These are phyloP conservation scores for Megalopta genalis DNA, from an alignment of 1,140 invertebrate genomes.

Conservation along the genomic window DNA sequence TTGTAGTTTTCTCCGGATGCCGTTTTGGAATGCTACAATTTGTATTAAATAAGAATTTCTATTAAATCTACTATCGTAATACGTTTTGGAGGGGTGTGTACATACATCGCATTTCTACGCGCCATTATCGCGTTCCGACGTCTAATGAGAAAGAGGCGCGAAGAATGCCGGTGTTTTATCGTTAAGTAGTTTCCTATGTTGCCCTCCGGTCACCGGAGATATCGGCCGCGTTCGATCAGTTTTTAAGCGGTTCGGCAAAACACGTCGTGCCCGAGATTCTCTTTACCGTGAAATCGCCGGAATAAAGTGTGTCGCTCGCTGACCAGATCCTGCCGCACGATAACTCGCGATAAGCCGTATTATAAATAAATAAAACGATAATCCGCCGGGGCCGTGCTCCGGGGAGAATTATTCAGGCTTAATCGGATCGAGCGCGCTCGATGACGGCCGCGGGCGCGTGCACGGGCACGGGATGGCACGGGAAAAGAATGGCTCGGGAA, in stretches of 20 bases:
- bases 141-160: not conserved
- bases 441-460: too few relatives aligned
- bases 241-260: not conserved
- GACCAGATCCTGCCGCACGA: too few relatives aligned
- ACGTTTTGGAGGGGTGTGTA: too few relatives aligned
- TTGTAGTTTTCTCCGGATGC: too few relatives aligned
- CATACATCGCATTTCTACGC: too few relatives aligned
- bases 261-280: not conserved
- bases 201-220: not conserved
- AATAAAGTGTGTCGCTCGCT: not conserved
- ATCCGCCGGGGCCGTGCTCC: not conserved
- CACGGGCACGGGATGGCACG: too few relatives aligned
- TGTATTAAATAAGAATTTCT: too few relatives aligned
- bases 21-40: too few relatives aligned
- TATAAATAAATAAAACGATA: not conserved
- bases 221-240: not conserved
- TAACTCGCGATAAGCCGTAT: not conserved
- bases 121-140: not conserved
- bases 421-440: not conserved
- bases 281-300: not conserved
- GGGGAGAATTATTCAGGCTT: not conserved
- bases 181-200: constrained; percentile 46
- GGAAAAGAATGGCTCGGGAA: too few relatives aligned
- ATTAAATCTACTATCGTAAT: too few relatives aligned
- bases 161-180: constrained; percentile 27